Evolutionary conservation across 2,797 vertebrate genomes (phyloP), one percentile per base, ranked within the genome.

Genomic region (Pangasius larnaudii): DNA sequence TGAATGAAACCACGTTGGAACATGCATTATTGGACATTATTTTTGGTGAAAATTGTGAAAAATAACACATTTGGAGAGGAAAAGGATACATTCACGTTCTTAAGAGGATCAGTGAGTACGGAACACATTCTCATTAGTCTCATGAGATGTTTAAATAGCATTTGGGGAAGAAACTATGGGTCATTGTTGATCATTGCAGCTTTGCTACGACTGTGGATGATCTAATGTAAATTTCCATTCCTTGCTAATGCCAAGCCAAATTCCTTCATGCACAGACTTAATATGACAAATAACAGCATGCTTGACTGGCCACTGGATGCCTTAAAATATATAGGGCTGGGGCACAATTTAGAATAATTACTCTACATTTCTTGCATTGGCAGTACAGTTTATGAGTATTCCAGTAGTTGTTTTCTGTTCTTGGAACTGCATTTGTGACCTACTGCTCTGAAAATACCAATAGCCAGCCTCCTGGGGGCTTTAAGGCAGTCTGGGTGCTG

Each of bases 301-400:
- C 90, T 92, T 93, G 93, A 93, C 91, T 93, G 86, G 89, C 91
- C 91, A 92, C 93, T 95, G 93, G 93, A 94, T 92, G 94, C 93
- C 92, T 92, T 91, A 91, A 92, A 94, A 89, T 86, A 92, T 88
- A 81, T 88, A 92, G 88, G 91, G 85, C 92, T 91, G 84, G 91
- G 90, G 92, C 92, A 93, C 89, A 91, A 91, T 92, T 93, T 94
- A 93, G 92, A 93, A 93, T 92, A 58, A 87, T 69, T 91, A 83
- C 86, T 90, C 90, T 86, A 88, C 86, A 86, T 74, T 89, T 88
- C 85, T 87, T 81, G 78, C 84, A 82, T 78, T 89, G 87, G 91
- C 89, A 90, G 84, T n/a, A 69, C 16, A 56, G 88, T 91, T 92
- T 90, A 91, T 89, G 85, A 81, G 83, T 89, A 88, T 90, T 89